Percentiles rank a stretch among this genome's conserved stretches.
Evolutionary conservation across 2,113 vertebrate genomes (phyloP).

Genomic region (Solea senegalensis): DNA sequence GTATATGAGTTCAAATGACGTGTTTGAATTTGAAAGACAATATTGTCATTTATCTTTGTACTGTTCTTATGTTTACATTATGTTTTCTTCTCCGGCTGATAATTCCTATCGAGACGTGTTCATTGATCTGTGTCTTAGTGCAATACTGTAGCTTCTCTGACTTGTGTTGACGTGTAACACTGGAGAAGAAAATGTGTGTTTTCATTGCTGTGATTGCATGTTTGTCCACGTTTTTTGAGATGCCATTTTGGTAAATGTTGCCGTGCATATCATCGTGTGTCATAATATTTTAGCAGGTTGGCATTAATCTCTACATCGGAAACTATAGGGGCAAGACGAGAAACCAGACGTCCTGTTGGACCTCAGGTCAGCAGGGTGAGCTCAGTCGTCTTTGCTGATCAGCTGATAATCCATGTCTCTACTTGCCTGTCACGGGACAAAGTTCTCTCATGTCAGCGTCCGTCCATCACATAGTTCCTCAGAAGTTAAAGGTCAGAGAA

Average conservation of each 20-base stretch:
- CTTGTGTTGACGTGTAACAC: slow-evolving; percentile 4
- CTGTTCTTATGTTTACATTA: slow-evolving; percentile 35
- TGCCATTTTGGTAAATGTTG: slow-evolving; percentile 27
- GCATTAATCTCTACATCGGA: not conserved
- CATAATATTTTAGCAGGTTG: not conserved
- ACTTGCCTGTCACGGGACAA: slow-evolving; percentile 6
- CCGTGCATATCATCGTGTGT: slow-evolving; percentile 1
- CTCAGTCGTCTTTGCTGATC: slow-evolving; percentile 26
- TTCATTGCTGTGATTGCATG: slow-evolving; percentile 43
- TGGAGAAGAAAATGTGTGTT: slow-evolving; percentile 4
- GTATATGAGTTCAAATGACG: slow-evolving; percentile 1
- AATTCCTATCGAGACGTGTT: slow-evolving; percentile 6
- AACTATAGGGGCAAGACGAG: not conserved
- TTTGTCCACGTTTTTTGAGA: slow-evolving; percentile 24
- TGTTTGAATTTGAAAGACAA: slow-evolving; percentile 20
- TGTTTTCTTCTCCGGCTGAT: slow-evolving; percentile 18
- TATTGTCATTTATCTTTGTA: slow-evolving; percentile 23
- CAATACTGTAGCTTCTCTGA: slow-evolving; percentile 27
- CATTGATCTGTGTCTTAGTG: slow-evolving; percentile 34
- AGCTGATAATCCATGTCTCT: slow-evolving; percentile 21
- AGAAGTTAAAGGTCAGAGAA: slow-evolving; percentile 41
- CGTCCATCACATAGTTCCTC: slow-evolving; percentile 30
- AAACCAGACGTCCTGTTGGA: slow-evolving; percentile 9
- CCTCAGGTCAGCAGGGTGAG: slow-evolving; percentile 28
- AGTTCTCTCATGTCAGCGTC: slow-evolving; percentile 21